A percentile compares a stretch with the other conserved stretches of the same genome.
phyloP scores from a whole-genome alignment of 2,113 vertebrate genomes.

The Leucopternis melanops region DNA sequence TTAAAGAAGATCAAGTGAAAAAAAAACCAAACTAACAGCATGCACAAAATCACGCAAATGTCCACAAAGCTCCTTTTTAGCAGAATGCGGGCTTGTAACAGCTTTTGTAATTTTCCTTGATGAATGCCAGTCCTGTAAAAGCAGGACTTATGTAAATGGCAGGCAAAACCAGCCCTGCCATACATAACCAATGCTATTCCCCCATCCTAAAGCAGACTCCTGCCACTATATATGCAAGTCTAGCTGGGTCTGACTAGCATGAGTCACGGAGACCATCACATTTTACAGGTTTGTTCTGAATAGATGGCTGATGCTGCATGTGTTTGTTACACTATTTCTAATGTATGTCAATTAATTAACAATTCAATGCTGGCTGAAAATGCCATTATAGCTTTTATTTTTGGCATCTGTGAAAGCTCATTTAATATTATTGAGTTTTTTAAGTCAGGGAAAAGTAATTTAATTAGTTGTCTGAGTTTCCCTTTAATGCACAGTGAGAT shows the following conservation, averaged over 20 bases:
- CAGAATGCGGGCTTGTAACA: not conserved
- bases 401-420: not conserved
- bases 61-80: not conserved
- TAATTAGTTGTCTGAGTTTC: not conserved
- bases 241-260: not conserved
- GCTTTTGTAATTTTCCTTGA: not conserved
- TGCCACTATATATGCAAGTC: not conserved
- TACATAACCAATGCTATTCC: not conserved
- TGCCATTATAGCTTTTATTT: slow-evolving; percentile 1
- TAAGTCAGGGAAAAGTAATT: slow-evolving; percentile 8
- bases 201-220: not conserved
- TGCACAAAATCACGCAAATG: not conserved
- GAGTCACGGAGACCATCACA: not conserved
- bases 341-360: slow-evolving; percentile 24
- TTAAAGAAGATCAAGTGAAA: too few relatives aligned
- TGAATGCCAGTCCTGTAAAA: not conserved
- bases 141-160: not conserved
- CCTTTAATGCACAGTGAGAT: not conserved
- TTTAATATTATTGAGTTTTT: slow-evolving; percentile 26
- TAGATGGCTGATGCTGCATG: not conserved
- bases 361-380: slow-evolving; percentile 9
- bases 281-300: not conserved
- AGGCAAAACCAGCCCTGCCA: not conserved
- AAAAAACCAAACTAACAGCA: too few relatives aligned
- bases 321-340: not conserved